Evolutionary conservation across 2,797 vertebrate genomes (phyloP).

Genomic region (Chloroceryle amazona): DNA sequence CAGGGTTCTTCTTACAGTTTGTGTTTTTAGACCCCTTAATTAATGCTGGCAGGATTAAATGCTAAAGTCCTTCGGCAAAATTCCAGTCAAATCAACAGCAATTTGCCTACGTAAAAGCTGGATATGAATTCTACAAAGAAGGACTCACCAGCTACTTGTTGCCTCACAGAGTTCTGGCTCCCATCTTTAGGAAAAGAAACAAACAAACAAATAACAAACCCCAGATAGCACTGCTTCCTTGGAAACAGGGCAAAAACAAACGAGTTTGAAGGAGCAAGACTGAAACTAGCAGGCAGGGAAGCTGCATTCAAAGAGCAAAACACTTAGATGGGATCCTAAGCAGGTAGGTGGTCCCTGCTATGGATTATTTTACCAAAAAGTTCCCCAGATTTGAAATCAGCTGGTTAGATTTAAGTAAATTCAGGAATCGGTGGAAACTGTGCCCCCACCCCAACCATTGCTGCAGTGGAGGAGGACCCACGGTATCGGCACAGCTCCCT

Average conservation of each 20-base stretch:
- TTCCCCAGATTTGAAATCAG: not conserved
- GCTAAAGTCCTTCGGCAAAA: not conserved
- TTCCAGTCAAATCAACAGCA: not conserved
- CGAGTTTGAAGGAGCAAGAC: not conserved
- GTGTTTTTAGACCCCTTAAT: conserved; percentile 26
- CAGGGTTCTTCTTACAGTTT: not conserved
- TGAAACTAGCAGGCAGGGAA: not conserved
- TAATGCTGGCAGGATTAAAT: conserved; percentile 2
- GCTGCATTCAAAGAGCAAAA: not conserved
- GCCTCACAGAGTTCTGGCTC: not conserved
- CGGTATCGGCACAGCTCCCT: not conserved
- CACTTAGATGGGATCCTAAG: not conserved
- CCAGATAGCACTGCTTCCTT: not conserved
- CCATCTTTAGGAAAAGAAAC: not conserved
- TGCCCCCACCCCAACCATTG: not conserved
- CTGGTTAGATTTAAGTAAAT: not conserved
- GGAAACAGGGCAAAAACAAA: not conserved
- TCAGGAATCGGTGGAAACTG: not conserved
- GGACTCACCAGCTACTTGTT: not conserved
- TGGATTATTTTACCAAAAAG: not conserved
- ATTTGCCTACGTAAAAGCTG: not conserved
- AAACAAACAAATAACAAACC: not conserved
- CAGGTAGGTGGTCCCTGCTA: not conserved
- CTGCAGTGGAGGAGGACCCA: not conserved
- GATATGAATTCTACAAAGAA: not conserved